A percentile compares a stretch with the other conserved stretches of the same genome.
phyloP scores from a whole-genome alignment of 2,113 vertebrate species.

The Sorex fumeus region DNA sequence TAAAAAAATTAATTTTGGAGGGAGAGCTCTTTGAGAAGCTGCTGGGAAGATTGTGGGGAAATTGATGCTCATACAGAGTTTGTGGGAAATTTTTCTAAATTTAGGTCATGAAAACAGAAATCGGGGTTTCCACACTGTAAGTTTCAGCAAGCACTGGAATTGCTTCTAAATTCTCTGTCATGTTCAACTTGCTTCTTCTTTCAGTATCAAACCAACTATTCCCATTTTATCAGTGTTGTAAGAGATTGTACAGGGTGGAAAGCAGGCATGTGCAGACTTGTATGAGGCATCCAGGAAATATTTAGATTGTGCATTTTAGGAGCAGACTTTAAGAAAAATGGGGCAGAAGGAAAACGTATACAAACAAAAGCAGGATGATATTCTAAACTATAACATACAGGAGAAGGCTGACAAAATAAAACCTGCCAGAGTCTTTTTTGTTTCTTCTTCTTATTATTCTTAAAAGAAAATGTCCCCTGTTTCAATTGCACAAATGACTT shows the following conservation, averaged over 20 bases:
- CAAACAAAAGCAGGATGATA: slow-evolving; percentile 62
- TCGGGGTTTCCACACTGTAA: too few relatives aligned
- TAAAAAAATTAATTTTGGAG: neutral
- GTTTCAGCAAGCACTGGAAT: neutral
- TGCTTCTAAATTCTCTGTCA: neutral
- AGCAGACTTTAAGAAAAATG: neutral
- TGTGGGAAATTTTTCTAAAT: neutral
- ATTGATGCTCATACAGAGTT: neutral
- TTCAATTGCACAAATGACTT: slow-evolving; percentile 62
- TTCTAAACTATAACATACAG: neutral
- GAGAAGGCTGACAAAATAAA: neutral
- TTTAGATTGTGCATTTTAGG: neutral
- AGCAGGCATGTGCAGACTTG: neutral
- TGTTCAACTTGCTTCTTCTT: neutral
- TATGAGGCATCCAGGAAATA: accelerated
- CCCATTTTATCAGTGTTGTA: neutral
- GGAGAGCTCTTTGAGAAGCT: neutral
- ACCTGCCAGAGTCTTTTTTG: slow-evolving; percentile 1
- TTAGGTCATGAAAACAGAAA: too few relatives aligned
- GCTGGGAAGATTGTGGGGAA: neutral
- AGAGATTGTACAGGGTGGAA: neutral
- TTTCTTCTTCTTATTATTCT: neutral
- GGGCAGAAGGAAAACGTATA: slow-evolving; percentile 37
- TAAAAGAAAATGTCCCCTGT: slow-evolving; percentile 53
- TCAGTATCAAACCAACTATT: neutral